Base-by-base conservation (phyloP, 2,888 invertebrate species). In the Drosophila anomelani region DNA sequence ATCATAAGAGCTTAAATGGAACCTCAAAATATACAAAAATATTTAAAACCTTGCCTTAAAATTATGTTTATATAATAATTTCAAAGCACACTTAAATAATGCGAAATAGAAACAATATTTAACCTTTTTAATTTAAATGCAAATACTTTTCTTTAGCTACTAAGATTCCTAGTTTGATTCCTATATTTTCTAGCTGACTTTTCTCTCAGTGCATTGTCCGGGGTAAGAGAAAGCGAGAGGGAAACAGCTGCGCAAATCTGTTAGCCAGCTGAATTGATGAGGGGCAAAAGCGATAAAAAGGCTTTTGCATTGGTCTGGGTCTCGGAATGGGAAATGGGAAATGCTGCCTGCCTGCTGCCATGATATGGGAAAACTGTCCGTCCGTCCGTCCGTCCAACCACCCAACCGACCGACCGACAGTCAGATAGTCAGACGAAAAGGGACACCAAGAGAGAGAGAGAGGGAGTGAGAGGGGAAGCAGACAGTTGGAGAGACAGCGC, bases 401-500 rank as follows among this genome's bases (percentile, higher is more conserved):
- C 5, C 10, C 29, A 9, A n/a, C 62, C 20, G n/a, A n/a, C 68
- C 38, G 85, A 75, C 20, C 13, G 62, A 13, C 59, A 38, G 43
- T 46, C 72, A 75, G 85, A 75, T 20, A n/a, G 60, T n/a, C 59
- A 44, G 61, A 20, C 20, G 5, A 49, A 43, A 29, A 64, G 64
- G 49, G 63, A 43, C 62, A 32, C 39, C 55, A 10, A 12, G 34
- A 23, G 34, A 2, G 17, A 20, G 3, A 13, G 20, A 1, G 36
- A 41, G 49, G 26, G 47, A 26, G 44, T 46, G 44, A 15, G 53
- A 43, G 51, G 47, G 64, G 15, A 53, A 53, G 64, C 66, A 67
- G 67, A 68, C 81, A 85, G 87, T 85, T 89, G 85, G 87, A 85
- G 85, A 78, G 89, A 81, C 89, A 90, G 85, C 76, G 90, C 84